Evolutionary conservation across 2,888 invertebrate species (phyloP).

Genomic region (Luperina testacea): DNA sequence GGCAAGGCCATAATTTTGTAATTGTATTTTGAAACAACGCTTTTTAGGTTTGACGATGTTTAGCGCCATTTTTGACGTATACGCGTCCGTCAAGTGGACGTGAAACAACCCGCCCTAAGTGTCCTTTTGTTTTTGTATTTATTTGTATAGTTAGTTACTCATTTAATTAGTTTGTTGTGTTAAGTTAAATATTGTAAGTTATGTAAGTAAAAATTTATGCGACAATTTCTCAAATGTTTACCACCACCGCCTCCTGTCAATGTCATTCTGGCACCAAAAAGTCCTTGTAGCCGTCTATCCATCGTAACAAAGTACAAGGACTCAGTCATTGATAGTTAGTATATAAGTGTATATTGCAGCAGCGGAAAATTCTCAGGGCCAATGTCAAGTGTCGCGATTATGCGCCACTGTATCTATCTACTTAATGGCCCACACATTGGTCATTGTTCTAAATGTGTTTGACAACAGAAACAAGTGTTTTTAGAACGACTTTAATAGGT

Average conservation of each 20-base stretch:
- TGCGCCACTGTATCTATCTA: conserved; percentile 3
- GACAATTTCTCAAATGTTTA: not conserved
- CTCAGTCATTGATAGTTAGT: conserved; percentile 2
- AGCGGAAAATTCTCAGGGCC: conserved; percentile 53
- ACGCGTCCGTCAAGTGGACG: too few species aligned
- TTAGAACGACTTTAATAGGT: not conserved
- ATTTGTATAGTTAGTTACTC: too few species aligned
- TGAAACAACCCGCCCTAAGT: too few species aligned
- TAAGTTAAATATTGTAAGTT: too few species aligned
- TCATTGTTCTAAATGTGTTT: conserved; percentile 35
- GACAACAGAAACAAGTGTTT: conserved; percentile 15
- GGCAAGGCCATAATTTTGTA: too few species aligned
- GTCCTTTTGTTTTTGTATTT: too few species aligned
- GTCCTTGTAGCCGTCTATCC: too few species aligned
- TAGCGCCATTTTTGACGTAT: too few species aligned
- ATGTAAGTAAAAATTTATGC: not conserved
- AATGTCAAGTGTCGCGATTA: conserved; percentile 48
- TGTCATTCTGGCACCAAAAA: too few species aligned
- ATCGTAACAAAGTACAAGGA: conserved; percentile 25
- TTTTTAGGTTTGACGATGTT: too few species aligned
- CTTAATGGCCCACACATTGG: conserved; percentile 24
- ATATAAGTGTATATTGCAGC: conserved; percentile 26
- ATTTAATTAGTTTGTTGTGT: too few species aligned
- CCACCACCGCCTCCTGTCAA: not conserved
- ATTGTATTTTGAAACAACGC: too few species aligned